These are phyloP conservation scores for Stenotaenia linearis DNA, from an alignment of 2,888 invertebrate species.

Conservation along the genomic window DNA sequence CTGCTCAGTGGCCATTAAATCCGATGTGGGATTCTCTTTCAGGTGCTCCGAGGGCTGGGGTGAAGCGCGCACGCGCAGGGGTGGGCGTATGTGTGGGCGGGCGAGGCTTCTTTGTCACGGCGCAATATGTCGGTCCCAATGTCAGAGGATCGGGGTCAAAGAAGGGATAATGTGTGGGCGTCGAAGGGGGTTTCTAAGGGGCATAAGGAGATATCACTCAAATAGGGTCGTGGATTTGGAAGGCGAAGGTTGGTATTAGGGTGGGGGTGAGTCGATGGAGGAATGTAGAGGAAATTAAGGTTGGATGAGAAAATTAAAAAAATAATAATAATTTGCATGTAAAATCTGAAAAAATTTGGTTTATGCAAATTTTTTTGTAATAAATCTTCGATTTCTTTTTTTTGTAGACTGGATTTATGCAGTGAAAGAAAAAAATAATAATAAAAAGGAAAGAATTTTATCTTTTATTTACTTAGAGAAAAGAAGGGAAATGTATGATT, in stretches of 20 bases:
- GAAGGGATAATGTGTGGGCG: constrained; percentile 14
- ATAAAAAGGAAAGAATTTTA: too few species aligned
- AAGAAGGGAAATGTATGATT: too few species aligned
- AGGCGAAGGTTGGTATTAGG: not conserved
- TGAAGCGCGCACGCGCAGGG: not conserved
- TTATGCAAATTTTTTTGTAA: too few species aligned
- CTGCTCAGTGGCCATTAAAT: not conserved
- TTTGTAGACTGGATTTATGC: too few species aligned
- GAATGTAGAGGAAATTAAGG: too few species aligned
- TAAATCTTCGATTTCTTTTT: too few species aligned
- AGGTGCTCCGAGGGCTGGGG: not conserved
- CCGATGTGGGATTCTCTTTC: not conserved
- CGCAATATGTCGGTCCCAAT: not conserved
- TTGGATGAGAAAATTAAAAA: too few species aligned
- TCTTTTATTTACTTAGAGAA: too few species aligned
- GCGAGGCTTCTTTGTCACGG: not conserved
- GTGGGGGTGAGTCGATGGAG: not conserved
- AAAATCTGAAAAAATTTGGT: too few species aligned
- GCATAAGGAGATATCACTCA: not conserved
- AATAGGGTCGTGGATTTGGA: not conserved
- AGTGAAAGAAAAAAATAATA: too few species aligned
- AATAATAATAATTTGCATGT: too few species aligned
- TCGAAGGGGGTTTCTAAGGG: not conserved
- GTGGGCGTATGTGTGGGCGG: constrained; percentile 14
- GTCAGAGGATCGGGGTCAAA: constrained; percentile 24